These are phyloP conservation scores for Thripadectes ignobilis DNA, from an alignment of 2,797 vertebrate genomes.

Conservation along the genomic window DNA sequence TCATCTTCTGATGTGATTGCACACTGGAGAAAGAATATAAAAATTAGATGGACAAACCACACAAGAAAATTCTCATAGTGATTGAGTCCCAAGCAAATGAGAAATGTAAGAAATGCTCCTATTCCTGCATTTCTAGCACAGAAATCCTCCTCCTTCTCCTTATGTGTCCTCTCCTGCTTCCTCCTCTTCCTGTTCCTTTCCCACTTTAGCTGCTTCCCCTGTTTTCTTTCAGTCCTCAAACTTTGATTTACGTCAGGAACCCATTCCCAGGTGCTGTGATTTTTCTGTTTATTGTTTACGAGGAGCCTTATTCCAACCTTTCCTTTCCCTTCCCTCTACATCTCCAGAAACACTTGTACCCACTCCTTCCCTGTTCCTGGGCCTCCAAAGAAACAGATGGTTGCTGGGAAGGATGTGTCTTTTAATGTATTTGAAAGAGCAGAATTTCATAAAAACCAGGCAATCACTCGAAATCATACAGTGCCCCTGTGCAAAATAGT, in stretches of 20 bases:
- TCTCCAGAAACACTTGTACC: background rate
- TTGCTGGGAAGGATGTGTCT: background rate
- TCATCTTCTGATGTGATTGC: background rate
- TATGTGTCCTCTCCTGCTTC: background rate
- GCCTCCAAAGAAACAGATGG: background rate
- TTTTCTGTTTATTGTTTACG: background rate
- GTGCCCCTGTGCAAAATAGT: background rate
- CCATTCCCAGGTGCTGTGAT: background rate
- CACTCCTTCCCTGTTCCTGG: background rate
- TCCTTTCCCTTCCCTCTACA: background rate
- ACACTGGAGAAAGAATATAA: background rate
- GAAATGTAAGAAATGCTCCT: background rate
- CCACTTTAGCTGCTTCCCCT: background rate
- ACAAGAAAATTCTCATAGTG: background rate
- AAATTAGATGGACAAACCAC: background rate
- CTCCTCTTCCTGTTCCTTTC: background rate
- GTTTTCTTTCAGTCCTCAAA: background rate
- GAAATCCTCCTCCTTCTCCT: background rate
- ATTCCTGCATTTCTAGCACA: background rate
- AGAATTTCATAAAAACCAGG: background rate
- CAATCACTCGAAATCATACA: background rate
- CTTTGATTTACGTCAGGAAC: background rate
- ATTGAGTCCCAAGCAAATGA: background rate
- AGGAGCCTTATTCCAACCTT: background rate
- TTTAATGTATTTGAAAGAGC: background rate